A percentile compares a stretch with the other conserved stretches of the same genome.
phyloP scores from a whole-genome alignment of 92 coral and sea anemone species.

The Epizoanthus scotinus region DNA sequence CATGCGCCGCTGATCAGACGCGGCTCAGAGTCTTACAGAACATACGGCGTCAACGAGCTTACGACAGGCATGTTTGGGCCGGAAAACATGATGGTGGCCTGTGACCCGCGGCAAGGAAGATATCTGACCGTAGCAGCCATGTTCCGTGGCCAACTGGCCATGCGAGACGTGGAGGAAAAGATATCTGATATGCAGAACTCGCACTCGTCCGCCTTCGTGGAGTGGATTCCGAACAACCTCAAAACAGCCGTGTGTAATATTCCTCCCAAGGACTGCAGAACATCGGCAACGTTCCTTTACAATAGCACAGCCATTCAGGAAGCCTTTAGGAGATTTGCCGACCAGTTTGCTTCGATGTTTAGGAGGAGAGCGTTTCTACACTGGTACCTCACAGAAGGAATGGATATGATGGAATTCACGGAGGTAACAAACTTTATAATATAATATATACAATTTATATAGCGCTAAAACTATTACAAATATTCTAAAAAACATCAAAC shows the following conservation, averaged over 20 bases:
- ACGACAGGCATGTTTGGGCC: constrained; percentile 92
- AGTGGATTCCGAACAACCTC: constrained; percentile 98
- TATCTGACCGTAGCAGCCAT: constrained; percentile 95
- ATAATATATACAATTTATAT: too few species aligned
- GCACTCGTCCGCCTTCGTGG: constrained; percentile 88
- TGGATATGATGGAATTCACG: constrained; percentile 97
- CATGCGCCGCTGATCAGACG: constrained; percentile 91
- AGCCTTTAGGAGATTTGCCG: constrained; percentile 88
- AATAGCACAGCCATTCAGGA: constrained; percentile 98
- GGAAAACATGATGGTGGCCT: constrained; percentile 98
- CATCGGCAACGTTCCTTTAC: constrained; percentile 92
- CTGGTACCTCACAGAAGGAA: constrained; percentile 97
- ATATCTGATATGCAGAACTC: constrained; percentile 86
- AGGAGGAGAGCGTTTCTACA: constrained; percentile 93
- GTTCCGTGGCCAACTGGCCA: constrained; percentile 95
- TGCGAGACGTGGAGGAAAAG: constrained; percentile 93
- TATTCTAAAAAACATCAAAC: too few species aligned
- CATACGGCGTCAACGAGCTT: constrained; percentile 85
- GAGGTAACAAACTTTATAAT: constrained; percentile 60
- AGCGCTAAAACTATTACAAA: too few species aligned
- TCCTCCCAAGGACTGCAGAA: constrained; percentile 85
- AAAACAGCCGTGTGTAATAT: constrained; percentile 96
- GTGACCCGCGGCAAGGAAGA: constrained; percentile 95
- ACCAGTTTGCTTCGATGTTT: constrained; percentile 97
- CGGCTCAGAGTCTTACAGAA: constrained; percentile 67